Evolutionary conservation across 2,113 vertebrate genomes (phyloP).

Genomic region (Pantherophis guttatus): DNA sequence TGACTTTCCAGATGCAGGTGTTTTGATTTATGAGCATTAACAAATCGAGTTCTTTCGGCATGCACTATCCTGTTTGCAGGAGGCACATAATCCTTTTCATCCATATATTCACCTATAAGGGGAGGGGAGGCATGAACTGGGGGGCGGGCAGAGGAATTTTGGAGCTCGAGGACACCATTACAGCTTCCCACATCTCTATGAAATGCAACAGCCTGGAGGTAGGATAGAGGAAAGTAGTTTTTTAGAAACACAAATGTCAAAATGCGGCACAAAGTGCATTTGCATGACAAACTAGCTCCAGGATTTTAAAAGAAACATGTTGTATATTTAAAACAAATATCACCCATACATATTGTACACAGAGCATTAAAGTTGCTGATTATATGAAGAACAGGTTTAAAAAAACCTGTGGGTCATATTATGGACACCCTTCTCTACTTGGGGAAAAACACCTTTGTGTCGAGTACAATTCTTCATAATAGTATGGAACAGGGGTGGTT

Average conservation of each 20-base stretch:
- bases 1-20: slow-evolving; percentile 2
- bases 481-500: neutral
- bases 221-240: neutral
- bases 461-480: neutral
- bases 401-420: neutral
- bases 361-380: neutral
- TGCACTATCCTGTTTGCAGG: neutral
- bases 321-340: neutral
- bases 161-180: neutral
- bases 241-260: neutral
- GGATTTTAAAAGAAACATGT: neutral
- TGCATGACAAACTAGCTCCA: neutral
- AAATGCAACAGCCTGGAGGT: neutral
- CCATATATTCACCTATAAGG: neutral
- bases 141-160: neutral
- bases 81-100: neutral
- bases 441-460: neutral
- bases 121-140: neutral
- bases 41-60: neutral
- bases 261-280: neutral
- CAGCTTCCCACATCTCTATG: neutral
- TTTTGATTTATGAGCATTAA: slow-evolving; percentile 11
- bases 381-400: neutral
- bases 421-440: neutral
- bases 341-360: neutral